Percentiles rank a stretch among this genome's conserved stretches.
phyloP scores from a whole-genome alignment of 2,888 invertebrate species.

The Sarcophaga rosellei region DNA sequence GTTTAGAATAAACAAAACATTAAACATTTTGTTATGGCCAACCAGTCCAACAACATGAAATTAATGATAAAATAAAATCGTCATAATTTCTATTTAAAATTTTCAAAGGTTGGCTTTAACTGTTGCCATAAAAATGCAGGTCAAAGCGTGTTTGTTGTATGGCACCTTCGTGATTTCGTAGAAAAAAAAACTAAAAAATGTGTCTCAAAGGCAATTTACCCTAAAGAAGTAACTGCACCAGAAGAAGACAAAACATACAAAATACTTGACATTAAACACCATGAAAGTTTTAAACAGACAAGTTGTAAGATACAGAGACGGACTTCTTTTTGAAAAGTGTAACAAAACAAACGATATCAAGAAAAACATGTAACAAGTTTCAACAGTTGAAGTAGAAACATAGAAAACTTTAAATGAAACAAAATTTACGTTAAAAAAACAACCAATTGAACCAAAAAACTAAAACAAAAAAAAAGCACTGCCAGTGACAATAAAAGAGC shows the following conservation, averaged over 20 bases:
- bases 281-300: slow-evolving; percentile 56
- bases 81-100: slow-evolving; percentile 21
- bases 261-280: slow-evolving; percentile 48
- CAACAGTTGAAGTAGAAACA: background rate
- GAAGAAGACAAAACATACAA: slow-evolving; percentile 3
- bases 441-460: slow-evolving; percentile 13
- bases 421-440: background rate
- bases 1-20: slow-evolving; percentile 51
- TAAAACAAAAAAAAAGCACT: background rate
- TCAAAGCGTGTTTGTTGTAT: slow-evolving; percentile 62
- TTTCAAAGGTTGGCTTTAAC: background rate
- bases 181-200: slow-evolving; percentile 41
- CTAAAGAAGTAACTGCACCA: slow-evolving; percentile 2
- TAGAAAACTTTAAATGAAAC: slow-evolving; percentile 16
- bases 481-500: slow-evolving; percentile 35
- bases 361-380: slow-evolving; percentile 52
- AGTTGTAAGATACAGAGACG: slow-evolving; percentile 40
- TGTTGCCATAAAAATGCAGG: slow-evolving; percentile 56
- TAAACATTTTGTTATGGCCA: slow-evolving; percentile 34
- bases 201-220: slow-evolving; percentile 1
- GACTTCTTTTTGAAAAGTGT: slow-evolving; percentile 32
- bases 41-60: slow-evolving; percentile 1
- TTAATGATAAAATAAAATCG: slow-evolving; percentile 46
- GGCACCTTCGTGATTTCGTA: slow-evolving; percentile 66
- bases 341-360: slow-evolving; percentile 45